A percentile compares a stretch with the other conserved stretches of the same genome.
Evolutionary conservation across 2,113 vertebrate species (phyloP).

Genomic region (Propithecus coquereli): DNA sequence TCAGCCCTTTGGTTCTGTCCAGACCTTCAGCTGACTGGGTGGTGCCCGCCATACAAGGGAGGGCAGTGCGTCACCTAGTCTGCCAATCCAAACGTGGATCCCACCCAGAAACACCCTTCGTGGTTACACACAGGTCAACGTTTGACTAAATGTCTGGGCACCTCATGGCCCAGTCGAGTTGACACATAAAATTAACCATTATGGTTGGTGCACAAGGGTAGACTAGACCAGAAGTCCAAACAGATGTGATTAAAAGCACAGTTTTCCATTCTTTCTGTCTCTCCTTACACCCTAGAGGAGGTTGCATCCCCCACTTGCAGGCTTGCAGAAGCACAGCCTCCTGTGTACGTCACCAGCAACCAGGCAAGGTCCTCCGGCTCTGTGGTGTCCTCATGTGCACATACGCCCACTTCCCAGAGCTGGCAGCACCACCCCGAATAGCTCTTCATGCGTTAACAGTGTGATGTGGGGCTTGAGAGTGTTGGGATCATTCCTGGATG

Average conservation of each 20-base stretch:
- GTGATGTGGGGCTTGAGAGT: too few relatives aligned
- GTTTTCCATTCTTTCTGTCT: fast-evolving
- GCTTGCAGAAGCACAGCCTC: background rate
- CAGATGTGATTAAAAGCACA: background rate
- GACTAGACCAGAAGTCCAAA: background rate
- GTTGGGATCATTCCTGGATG: background rate
- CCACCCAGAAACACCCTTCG: background rate
- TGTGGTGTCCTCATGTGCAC: fast-evolving
- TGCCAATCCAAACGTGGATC: too few relatives aligned
- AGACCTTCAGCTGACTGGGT: background rate
- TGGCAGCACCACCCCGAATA: too few relatives aligned
- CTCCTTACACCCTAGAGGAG: fast-evolving
- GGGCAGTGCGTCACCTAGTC: background rate
- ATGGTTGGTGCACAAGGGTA: background rate
- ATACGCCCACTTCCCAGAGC: fast-evolving
- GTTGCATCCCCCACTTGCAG: background rate
- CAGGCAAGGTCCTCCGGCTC: background rate
- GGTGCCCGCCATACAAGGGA: fast-evolving
- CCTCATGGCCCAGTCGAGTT: background rate
- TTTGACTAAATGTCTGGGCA: background rate
- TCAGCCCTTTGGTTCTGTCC: background rate
- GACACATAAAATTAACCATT: background rate
- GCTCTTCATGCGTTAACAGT: fast-evolving
- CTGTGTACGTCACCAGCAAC: background rate
- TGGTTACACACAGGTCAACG: background rate